phyloP scores from a whole-genome alignment of 2,113 vertebrate species.

The Macquaria australasica region DNA sequence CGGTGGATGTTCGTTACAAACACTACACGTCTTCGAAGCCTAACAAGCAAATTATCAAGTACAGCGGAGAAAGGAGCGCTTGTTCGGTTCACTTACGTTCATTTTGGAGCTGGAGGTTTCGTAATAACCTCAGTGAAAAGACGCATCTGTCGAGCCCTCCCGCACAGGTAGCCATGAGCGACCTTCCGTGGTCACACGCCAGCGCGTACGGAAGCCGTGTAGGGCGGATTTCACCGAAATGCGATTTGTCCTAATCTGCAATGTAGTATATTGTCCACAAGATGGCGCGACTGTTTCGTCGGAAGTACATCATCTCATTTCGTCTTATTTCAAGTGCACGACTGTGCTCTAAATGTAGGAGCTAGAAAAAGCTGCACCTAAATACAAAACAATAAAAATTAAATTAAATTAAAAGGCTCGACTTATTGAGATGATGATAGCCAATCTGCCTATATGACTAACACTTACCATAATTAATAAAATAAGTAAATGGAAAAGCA shows the following conservation, averaged over 20 bases:
- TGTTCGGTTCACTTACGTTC: constrained; percentile 74
- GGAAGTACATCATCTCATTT: not conserved
- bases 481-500: not conserved
- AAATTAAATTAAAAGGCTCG: not conserved
- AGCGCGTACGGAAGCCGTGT: constrained; percentile 64
- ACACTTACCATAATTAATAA: not conserved
- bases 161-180: constrained; percentile 80
- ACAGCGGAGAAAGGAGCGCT: rapidly evolving
- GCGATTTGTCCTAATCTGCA: not conserved
- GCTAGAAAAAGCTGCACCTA: too few species aligned
- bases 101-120: constrained; percentile 57
- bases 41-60: not conserved
- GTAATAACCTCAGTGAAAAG: constrained; percentile 53
- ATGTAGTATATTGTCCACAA: constrained; percentile 4
- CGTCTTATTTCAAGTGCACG: not conserved
- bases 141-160: constrained; percentile 48
- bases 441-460: not conserved
- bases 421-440: not conserved
- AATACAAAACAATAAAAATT: not conserved
- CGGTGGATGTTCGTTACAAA: not conserved
- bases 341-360: not conserved
- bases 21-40: not conserved
- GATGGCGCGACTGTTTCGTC: constrained; percentile 52
- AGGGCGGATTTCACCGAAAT: not conserved
- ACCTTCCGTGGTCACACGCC: constrained; percentile 73